Conservation (phyloP, 2,888 invertebrate genomes). For the Ochropleura plecta region DNA sequence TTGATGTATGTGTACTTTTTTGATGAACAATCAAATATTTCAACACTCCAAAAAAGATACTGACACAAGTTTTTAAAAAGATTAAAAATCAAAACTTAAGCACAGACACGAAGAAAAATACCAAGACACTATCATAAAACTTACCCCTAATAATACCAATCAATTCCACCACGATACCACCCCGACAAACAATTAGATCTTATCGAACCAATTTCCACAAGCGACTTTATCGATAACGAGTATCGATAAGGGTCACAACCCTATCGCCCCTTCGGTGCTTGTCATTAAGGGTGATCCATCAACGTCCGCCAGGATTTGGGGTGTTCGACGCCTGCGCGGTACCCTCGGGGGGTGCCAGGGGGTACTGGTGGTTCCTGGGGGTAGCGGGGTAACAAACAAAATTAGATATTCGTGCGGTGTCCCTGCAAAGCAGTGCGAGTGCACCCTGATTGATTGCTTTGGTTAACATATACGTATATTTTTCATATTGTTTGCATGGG, state of each 20-base stretch:
- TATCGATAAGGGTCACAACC: constrained; percentile 72
- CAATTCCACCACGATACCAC: constrained; percentile 61
- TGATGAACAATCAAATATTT: background rate
- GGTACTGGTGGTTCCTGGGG: constrained; percentile 64
- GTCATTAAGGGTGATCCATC: constrained; percentile 91
- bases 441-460: constrained; percentile 87
- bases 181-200: constrained; percentile 74
- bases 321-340: constrained; percentile 86
- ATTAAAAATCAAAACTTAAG: background rate
- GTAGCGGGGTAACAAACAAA: constrained; percentile 83
- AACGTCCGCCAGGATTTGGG: constrained; percentile 90
- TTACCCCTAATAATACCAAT: constrained; percentile 68
- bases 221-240: constrained; percentile 71
- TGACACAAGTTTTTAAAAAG: background rate
- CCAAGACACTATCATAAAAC: constrained; percentile 39
- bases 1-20: background rate
- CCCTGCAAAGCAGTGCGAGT: constrained; percentile 85
- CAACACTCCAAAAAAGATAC: background rate
- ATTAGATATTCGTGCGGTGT: constrained; percentile 90
- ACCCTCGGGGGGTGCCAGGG: constrained; percentile 56
- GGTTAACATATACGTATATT: constrained; percentile 66
- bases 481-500: constrained; percentile 51
- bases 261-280: constrained; percentile 87
- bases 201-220: constrained; percentile 77
- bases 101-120: constrained; percentile 10